A percentile compares a stretch with the other conserved stretches of the same genome.
phyloP scores from a whole-genome alignment of 1,140 invertebrate species.

The Platyscapa corneri region DNA sequence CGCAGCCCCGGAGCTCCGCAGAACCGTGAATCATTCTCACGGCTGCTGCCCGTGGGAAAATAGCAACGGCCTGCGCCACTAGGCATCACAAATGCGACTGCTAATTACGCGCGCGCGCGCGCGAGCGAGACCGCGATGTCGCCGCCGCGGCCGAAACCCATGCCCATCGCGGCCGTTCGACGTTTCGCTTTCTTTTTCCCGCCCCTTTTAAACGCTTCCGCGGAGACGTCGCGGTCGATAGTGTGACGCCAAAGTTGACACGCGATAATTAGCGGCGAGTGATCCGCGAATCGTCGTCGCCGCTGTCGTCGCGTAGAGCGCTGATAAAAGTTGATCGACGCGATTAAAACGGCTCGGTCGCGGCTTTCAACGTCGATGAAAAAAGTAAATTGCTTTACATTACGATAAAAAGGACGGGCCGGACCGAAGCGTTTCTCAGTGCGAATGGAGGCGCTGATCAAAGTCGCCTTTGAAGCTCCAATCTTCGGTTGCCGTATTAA shows the following conservation, averaged over 20 bases:
- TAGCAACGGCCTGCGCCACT: slow-evolving; percentile 23
- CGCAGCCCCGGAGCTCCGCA: slow-evolving; percentile 11
- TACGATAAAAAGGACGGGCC: neutral
- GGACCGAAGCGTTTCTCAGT: neutral
- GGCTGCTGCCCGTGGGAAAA: slow-evolving; percentile 51
- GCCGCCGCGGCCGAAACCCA: neutral
- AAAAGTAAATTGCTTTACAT: neutral
- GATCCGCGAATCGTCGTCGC: too few relatives aligned
- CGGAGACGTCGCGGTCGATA: too few relatives aligned
- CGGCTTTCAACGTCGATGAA: neutral
- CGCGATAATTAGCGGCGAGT: too few relatives aligned
- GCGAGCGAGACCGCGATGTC: neutral
- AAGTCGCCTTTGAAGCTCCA: neutral
- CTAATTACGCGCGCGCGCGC: slow-evolving; percentile 41
- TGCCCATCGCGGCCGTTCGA: neutral
- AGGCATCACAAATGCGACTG: slow-evolving; percentile 36
- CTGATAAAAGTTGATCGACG: neutral
- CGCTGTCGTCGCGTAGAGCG: too few relatives aligned
- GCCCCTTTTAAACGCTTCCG: neutral
- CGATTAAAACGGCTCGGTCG: neutral
- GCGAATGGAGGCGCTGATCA: neutral
- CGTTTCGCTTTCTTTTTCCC: too few relatives aligned
- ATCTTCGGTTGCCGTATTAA: neutral
- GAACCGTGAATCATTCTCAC: slow-evolving; percentile 53
- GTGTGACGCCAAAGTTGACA: too few relatives aligned